A percentile compares a stretch with the other conserved stretches of the same genome.
These are phyloP conservation scores for Rhingia rostrata DNA, from an alignment of 2,888 invertebrate genomes.

Conservation along the genomic window DNA sequence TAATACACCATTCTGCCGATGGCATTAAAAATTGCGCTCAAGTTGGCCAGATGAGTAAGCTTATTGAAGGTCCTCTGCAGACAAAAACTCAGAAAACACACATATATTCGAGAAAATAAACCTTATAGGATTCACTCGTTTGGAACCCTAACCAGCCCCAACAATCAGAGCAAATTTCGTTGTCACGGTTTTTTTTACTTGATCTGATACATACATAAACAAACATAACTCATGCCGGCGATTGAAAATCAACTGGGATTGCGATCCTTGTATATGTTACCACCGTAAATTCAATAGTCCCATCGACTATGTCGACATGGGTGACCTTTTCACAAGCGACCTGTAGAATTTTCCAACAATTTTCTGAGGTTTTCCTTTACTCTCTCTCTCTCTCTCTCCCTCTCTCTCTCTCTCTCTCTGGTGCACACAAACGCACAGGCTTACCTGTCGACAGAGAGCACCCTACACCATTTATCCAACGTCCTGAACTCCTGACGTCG, in stretches of 20 bases:
- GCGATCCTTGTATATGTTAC: slow-evolving; percentile 12
- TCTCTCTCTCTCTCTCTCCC: slow-evolving; percentile 34
- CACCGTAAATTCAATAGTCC: neutral
- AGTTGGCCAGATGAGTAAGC: slow-evolving; percentile 27
- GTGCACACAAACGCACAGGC: slow-evolving; percentile 28
- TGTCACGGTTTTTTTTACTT: slow-evolving; percentile 28
- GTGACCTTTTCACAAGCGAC: slow-evolving; percentile 58
- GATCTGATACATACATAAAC: slow-evolving; percentile 50
- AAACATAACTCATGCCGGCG: slow-evolving; percentile 24
- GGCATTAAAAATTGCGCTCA: slow-evolving; percentile 8
- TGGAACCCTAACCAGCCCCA: slow-evolving; percentile 54
- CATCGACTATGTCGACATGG: slow-evolving; percentile 11
- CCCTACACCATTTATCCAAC: slow-evolving; percentile 41
- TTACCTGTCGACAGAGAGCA: slow-evolving; percentile 43
- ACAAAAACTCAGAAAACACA: neutral
- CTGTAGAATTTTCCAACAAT: slow-evolving; percentile 53
- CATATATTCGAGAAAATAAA: neutral
- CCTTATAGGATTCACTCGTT: neutral
- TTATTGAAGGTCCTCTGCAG: neutral
- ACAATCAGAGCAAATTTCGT: slow-evolving; percentile 37
- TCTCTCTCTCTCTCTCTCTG: slow-evolving; percentile 27
- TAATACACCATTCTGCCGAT: slow-evolving; percentile 9
- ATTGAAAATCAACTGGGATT: slow-evolving; percentile 22
- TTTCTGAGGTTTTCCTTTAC: slow-evolving; percentile 48
- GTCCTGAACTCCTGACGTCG: slow-evolving; percentile 10